Evolutionary conservation across 2,113 vertebrate species (phyloP).

Genomic region (Aplodontia rufa): DNA sequence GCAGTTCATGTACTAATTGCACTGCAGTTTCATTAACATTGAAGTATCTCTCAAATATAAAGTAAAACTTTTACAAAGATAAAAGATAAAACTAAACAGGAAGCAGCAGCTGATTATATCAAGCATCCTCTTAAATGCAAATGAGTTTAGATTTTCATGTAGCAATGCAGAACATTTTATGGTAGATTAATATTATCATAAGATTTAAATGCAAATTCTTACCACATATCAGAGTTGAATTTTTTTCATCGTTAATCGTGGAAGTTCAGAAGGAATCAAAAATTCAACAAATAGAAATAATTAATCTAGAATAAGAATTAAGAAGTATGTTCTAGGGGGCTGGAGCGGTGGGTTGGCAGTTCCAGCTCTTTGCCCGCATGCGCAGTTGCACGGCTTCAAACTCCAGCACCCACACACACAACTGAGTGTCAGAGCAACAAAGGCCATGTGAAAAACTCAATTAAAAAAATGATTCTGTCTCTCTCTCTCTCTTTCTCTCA

Average conservation of each 20-base stretch:
- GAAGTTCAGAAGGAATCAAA: slow-evolving; percentile 13
- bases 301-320: neutral
- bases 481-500: no score
- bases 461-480: no score
- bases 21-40: neutral
- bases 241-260: neutral
- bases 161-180: neutral
- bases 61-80: neutral
- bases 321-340: neutral
- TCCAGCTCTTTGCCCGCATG: no score
- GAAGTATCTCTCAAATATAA: neutral
- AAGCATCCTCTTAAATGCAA: neutral
- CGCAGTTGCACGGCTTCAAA: no score
- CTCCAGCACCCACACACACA: no score
- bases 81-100: neutral
- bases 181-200: neutral
- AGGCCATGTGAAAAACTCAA: no score
- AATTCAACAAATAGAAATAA: neutral
- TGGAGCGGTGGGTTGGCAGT: no score
- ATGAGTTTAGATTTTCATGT: neutral
- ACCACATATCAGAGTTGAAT: neutral
- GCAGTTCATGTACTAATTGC: neutral
- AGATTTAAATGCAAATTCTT: slow-evolving; percentile 16
- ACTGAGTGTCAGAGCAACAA: no score
- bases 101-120: neutral